Evolutionary conservation across 2,113 vertebrate genomes (phyloP).

Genomic region (Bufo gargarizans): DNA sequence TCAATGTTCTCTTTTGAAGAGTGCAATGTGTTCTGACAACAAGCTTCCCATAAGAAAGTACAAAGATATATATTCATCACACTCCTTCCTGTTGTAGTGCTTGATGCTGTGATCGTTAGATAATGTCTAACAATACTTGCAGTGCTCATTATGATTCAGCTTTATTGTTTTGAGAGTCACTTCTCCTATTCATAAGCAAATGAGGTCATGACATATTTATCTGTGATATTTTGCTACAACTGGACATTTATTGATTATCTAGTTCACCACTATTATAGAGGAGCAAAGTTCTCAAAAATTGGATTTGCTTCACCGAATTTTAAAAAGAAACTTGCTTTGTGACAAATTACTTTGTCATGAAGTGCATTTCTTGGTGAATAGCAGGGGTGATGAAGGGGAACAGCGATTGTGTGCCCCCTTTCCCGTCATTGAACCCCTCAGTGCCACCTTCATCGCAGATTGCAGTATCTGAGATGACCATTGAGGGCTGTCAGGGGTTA

Average conservation of each 20-base stretch:
- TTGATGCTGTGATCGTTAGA: neutral
- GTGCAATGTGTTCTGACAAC: conserved; percentile 39
- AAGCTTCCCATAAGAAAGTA: conserved; percentile 30
- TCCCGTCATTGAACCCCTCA: too few species aligned
- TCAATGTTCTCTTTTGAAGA: conserved; percentile 51
- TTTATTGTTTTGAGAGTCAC: neutral
- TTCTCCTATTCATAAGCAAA: neutral
- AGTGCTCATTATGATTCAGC: neutral
- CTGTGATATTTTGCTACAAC: neutral
- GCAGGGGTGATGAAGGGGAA: too few species aligned
- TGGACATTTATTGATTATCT: neutral
- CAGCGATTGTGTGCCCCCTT: too few species aligned
- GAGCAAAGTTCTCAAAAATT: too few species aligned
- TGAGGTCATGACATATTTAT: neutral
- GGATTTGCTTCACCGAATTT: too few species aligned
- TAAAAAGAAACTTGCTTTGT: too few species aligned
- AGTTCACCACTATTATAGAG: neutral
- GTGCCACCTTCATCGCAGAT: too few species aligned
- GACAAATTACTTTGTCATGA: too few species aligned
- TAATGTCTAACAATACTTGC: neutral
- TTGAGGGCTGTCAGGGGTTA: too few species aligned
- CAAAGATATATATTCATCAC: conserved; percentile 43
- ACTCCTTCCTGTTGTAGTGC: conserved; percentile 3
- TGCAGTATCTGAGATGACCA: too few species aligned
- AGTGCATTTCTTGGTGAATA: too few species aligned